These are phyloP conservation scores for Epizoanthus rinbou DNA, from an alignment of 92 coral and sea anemone species.

Conservation along the genomic window DNA sequence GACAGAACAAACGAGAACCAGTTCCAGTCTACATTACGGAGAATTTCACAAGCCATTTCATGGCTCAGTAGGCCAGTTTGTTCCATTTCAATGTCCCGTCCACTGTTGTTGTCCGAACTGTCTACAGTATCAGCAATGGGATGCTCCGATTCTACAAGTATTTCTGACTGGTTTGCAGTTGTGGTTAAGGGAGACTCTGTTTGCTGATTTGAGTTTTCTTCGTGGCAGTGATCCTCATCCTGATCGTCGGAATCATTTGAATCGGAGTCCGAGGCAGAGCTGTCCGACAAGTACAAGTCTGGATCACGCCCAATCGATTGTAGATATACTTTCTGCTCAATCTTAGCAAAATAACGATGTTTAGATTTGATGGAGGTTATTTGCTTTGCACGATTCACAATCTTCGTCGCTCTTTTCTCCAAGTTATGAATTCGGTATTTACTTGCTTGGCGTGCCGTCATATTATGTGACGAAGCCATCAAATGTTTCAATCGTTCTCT, in stretches of 20 bases:
- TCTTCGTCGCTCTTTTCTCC: slow-evolving; percentile 48
- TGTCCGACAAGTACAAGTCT: slow-evolving; percentile 49
- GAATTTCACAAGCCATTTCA: slow-evolving; percentile 23
- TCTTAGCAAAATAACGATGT: slow-evolving; percentile 48
- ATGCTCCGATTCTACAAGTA: too few species aligned
- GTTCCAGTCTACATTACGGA: slow-evolving; percentile 50
- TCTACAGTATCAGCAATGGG: too few species aligned
- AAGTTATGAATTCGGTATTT: slow-evolving; percentile 35
- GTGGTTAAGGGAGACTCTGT: not conserved
- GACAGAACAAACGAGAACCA: slow-evolving; percentile 51
- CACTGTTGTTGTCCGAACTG: slow-evolving; percentile 7
- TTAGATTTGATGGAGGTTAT: slow-evolving; percentile 36
- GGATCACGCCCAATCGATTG: slow-evolving; percentile 43
- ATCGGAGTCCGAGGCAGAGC: too few species aligned
- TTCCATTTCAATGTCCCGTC: slow-evolving; percentile 17
- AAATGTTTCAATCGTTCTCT: slow-evolving; percentile 50
- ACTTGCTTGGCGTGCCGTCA: slow-evolving; percentile 50
- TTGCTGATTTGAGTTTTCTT: too few species aligned
- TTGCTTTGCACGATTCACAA: slow-evolving; percentile 25
- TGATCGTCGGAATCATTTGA: too few species aligned
- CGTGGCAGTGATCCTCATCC: too few species aligned
- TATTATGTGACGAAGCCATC: slow-evolving; percentile 55
- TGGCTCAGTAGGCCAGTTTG: slow-evolving; percentile 3
- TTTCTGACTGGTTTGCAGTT: slow-evolving; percentile 9
- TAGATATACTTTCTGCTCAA: slow-evolving; percentile 54